Conservation (phyloP, 2,113 vertebrate genomes). For the Bujurquina vittata region DNA sequence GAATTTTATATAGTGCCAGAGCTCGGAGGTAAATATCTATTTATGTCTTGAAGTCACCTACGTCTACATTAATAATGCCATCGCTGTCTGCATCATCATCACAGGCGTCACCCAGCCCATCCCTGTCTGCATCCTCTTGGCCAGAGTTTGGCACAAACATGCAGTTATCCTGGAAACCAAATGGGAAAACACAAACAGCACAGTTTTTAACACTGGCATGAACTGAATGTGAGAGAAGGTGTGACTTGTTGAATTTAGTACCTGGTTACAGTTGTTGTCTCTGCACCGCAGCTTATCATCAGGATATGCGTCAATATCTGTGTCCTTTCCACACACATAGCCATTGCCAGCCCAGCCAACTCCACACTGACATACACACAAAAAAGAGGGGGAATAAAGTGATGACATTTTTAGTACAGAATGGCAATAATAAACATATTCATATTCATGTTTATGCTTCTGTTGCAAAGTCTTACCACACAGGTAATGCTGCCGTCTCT, state of each 20-base stretch:
- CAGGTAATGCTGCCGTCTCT: constrained; percentile 88
- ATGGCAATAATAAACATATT: neutral
- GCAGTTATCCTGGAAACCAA: constrained; percentile 90
- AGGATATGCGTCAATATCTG: constrained; percentile 95
- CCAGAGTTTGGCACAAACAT: constrained; percentile 95
- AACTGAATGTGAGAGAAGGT: neutral
- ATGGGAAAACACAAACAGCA: neutral
- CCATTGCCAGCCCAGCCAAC: constrained; percentile 97
- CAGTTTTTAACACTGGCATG: neutral
- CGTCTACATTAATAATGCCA: constrained; percentile 89
- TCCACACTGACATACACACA: constrained; percentile 83
- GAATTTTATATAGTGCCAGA: neutral
- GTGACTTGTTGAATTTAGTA: constrained; percentile 9
- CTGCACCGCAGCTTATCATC: constrained; percentile 86
- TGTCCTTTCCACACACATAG: constrained; percentile 91
- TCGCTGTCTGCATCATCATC: constrained; percentile 95
- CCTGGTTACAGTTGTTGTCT: constrained; percentile 88
- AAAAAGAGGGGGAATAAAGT: neutral
- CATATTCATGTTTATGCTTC: neutral
- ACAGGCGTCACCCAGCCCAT: constrained; percentile 91
- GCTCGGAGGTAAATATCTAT: neutral
- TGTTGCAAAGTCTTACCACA: constrained; percentile 78
- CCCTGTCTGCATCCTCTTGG: constrained; percentile 93
- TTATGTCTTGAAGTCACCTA: constrained; percentile 45
- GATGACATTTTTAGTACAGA: neutral